Evolutionary conservation across 2,113 vertebrate genomes (phyloP).

Genomic region (Columba livia): DNA sequence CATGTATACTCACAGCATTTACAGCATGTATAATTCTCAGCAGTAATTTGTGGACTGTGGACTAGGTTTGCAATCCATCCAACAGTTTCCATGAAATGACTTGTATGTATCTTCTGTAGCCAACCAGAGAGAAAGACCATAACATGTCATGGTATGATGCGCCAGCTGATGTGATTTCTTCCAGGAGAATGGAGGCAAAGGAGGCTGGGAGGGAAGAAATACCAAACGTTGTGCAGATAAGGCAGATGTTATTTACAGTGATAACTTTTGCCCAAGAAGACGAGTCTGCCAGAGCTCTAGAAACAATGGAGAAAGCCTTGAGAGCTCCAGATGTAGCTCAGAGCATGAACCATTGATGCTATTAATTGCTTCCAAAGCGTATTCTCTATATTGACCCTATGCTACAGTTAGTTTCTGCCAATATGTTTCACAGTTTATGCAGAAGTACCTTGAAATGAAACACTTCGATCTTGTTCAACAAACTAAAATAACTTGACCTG

Average conservation of each 20-base stretch:
- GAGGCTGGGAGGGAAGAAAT: neutral
- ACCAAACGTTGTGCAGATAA: neutral
- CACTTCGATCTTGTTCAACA: neutral
- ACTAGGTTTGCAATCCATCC: neutral
- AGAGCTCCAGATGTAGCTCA: neutral
- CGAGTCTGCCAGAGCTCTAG: neutral
- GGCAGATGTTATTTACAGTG: neutral
- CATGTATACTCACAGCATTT: neutral
- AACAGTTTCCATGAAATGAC: neutral
- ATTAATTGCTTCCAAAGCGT: conserved; percentile 1
- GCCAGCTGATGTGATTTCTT: neutral
- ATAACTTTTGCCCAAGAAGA: neutral
- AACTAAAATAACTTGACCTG: neutral
- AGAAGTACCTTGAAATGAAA: neutral
- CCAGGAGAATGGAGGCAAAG: neutral
- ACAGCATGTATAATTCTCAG: neutral
- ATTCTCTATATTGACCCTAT: neutral
- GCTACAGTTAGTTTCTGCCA: neutral
- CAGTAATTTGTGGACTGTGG: neutral
- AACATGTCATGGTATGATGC: neutral
- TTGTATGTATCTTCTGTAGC: neutral
- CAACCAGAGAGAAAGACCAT: neutral
- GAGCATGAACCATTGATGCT: neutral
- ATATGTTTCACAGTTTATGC: neutral
- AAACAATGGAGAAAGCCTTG: neutral